Evolutionary conservation across 2,888 invertebrate species (phyloP).

Genomic region (Imbricaverruca yamaguchii): DNA sequence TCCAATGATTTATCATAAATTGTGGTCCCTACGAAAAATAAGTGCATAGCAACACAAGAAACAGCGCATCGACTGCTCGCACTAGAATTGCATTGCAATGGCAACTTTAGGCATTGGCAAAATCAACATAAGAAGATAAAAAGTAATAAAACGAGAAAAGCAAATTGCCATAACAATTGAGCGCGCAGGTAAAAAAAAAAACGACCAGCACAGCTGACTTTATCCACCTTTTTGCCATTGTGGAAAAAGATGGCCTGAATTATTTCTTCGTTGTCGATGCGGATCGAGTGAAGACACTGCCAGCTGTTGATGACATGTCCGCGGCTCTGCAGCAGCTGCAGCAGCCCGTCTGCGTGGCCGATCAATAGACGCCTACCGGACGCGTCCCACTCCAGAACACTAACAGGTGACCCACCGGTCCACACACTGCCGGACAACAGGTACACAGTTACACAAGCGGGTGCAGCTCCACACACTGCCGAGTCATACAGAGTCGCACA

Average conservation of each 20-base stretch:
- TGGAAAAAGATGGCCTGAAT: conserved; percentile 9
- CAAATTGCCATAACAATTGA: no score
- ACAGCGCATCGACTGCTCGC: no score
- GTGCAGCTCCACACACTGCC: no score
- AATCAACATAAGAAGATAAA: no score
- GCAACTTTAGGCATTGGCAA: no score
- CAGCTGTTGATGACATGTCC: conserved; percentile 11
- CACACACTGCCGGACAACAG: neutral
- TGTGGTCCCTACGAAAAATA: no score
- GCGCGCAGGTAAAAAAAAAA: no score
- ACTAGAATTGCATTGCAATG: no score
- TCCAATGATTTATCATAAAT: no score
- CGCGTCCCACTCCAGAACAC: conserved; percentile 9
- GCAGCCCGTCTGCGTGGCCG: neutral
- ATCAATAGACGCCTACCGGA: neutral
- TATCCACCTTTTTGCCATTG: conserved; percentile 9
- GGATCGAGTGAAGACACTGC: neutral
- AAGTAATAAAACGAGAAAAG: no score
- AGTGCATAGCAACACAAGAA: no score
- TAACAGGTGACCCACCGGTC: neutral
- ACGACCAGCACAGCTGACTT: no score
- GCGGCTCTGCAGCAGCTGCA: neutral
- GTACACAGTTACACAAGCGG: neutral
- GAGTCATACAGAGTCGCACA: neutral
- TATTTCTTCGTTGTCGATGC: neutral